Evolutionary conservation across 2,888 invertebrate genomes (phyloP).

Genomic region (Sarcophaga rosellei): DNA sequence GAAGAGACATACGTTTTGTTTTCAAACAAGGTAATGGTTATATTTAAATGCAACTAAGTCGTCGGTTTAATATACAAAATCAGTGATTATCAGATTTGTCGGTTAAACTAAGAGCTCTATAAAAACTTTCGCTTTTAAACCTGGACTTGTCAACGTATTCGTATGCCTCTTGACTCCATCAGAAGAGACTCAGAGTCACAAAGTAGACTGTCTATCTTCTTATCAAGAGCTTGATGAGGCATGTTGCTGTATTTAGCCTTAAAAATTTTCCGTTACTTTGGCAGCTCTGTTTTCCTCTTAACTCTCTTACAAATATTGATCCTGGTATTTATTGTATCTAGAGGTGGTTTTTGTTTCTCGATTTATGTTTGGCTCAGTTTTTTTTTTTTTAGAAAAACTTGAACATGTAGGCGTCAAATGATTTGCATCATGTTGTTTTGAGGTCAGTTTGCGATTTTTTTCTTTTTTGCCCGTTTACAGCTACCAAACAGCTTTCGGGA

Average conservation of each 20-base stretch:
- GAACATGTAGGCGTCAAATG: slow-evolving; percentile 76
- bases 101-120: no score
- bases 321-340: not conserved
- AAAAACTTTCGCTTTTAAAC: no score
- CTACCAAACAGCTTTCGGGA: not conserved
- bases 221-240: no score
- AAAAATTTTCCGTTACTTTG: not conserved
- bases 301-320: slow-evolving; percentile 43
- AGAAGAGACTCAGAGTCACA: no score
- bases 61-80: no score
- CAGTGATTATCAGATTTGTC: no score
- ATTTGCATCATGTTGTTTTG: slow-evolving; percentile 69
- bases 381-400: slow-evolving; percentile 66
- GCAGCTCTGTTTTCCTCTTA: slow-evolving; percentile 7
- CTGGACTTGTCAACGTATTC: no score
- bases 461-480: not conserved
- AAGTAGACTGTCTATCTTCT: not conserved
- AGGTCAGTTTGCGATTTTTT: slow-evolving; percentile 59
- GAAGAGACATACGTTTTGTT: no score
- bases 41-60: no score
- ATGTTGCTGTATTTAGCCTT: no score
- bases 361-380: slow-evolving; percentile 12
- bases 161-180: no score
- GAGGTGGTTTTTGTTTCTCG: slow-evolving; percentile 24
- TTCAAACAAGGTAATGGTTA: no score